Base-by-base conservation (phyloP, 2,888 invertebrate species). In the Hirtodrosophila confusa region DNA sequence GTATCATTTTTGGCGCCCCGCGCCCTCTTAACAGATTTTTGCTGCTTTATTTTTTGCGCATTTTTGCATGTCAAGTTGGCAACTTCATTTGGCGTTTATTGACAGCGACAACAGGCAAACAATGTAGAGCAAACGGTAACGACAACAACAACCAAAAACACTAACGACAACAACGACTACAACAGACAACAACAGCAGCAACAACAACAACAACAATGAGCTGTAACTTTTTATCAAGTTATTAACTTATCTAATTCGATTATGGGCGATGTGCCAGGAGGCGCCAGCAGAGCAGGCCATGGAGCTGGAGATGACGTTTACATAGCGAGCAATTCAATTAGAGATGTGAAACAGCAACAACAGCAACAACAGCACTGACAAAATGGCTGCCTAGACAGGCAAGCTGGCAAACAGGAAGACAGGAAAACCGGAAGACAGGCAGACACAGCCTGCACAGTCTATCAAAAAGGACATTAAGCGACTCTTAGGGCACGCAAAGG, bases 221-320 rank as follows among this genome's bases (percentile, higher is more conserved):
- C 61, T 69, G 77, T 75, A 86, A 85, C 82, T 87, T 87, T 87
- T 84, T 85, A 84, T 84, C 86, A 87, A 84, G 87, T 84, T 84
- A 87, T 87, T 87, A 84, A 87, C 86, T 84, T 87, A 87, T 87
- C 83, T 84, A 85, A 84, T 84, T 84, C 87, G 87, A 84, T 87
- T 84, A 84, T 82, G 86, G 75, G 49, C 65, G 56, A 73, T 63
- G 57, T 54, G 82, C 54, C 61, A 58, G 60, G 51, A 66, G 61
- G 61, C 56, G 49, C 47, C 55, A 45, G 37, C 55, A 58, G 50
- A 56, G 35, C 54, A 8, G 27, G 10, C 12, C 37, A 17, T 31
- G 24, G 29, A 12, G 35, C 56, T n/a, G 47, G 47, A 44, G 63
- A 61, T 50, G 63, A 31, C 83, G 75, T 77, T 86, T 75, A 75